Evolutionary conservation across 2,797 vertebrate genomes (phyloP).

Genomic region (Nyctalus aviator): DNA sequence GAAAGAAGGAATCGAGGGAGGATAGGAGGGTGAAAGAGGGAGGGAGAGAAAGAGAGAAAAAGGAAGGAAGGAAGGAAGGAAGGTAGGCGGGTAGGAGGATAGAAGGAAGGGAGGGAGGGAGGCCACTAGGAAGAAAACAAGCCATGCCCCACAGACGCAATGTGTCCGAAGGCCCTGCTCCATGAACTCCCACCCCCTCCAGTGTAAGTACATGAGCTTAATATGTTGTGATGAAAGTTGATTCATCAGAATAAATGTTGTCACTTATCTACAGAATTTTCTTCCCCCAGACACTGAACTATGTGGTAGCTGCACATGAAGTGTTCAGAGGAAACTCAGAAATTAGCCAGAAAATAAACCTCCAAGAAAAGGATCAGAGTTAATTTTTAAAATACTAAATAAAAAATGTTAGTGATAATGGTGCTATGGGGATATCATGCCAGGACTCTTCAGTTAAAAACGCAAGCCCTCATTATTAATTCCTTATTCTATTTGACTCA

Average conservation of each 20-base stretch:
- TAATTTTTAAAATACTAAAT: neutral
- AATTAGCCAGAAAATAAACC: neutral
- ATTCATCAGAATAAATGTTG: neutral
- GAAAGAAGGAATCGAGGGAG: too few species aligned
- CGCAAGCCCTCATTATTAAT: neutral
- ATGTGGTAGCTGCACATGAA: neutral
- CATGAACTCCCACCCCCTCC: neutral
- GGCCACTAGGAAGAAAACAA: neutral
- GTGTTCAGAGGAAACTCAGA: slow-evolving; percentile 9
- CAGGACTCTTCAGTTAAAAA: neutral
- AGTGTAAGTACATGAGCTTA: neutral
- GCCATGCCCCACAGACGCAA: neutral
- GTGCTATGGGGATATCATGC: neutral
- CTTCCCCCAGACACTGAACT: neutral
- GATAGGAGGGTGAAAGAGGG: too few species aligned
- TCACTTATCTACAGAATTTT: neutral
- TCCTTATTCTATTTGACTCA: neutral
- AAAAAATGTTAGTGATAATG: neutral
- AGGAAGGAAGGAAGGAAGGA: too few species aligned
- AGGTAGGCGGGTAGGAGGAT: too few species aligned
- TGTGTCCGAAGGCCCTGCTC: neutral
- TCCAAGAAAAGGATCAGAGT: neutral
- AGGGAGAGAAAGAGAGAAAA: too few species aligned
- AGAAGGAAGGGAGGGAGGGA: too few species aligned
- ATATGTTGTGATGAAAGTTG: neutral